Base-by-base conservation (phyloP, 1,140 invertebrate species). In the Samia ricini region DNA sequence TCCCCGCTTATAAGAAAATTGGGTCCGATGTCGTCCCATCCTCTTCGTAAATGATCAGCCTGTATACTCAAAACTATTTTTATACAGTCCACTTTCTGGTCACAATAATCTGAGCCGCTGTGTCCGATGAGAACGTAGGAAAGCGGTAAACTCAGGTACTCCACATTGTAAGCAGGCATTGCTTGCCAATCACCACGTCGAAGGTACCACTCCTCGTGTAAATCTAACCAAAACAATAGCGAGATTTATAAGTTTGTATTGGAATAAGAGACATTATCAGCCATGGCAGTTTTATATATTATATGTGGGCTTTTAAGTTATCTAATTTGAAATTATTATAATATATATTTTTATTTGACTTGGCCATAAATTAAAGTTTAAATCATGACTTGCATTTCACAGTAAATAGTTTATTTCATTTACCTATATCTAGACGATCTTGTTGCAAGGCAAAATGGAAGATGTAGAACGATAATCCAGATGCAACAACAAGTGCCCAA, bases 121-220 rank as follows among this genome's bases (percentile, higher is more conserved):
- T 89, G 87, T 5, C 84, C 87, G 18, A 88, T 80, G 56, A 86
- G 71, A 2, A 86, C 87, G 29, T 68, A 63, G 5, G 67, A 22
- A 0, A 88, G 56, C 1, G 86, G 86, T n/a, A 81, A 60, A 6
- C 64, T 42, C 5, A 81, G 72, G 55, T 75, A 78, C 2, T 76
- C 68, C 23, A 67, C 52, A 5, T 36, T 56, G 56, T 84, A 82
- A 0, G 69, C 18, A 0, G 72, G 71, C 76, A 84, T 70, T 1
- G 86, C 82, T 49, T 83, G 82, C 86, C 87, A 89, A 10, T 88
- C 78, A 10, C 36, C 77, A 3, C 85, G 81, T 8, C 81, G 78
- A 18, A 85, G 65, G 70, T 85, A 89, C 87, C 87, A 89, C n/a
- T 68, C 33, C 59, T 74, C 77, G 36, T 75, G 78, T 51, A 89